phyloP scores from a whole-genome alignment of 2,888 invertebrate genomes.

The Epirrita christyi region DNA sequence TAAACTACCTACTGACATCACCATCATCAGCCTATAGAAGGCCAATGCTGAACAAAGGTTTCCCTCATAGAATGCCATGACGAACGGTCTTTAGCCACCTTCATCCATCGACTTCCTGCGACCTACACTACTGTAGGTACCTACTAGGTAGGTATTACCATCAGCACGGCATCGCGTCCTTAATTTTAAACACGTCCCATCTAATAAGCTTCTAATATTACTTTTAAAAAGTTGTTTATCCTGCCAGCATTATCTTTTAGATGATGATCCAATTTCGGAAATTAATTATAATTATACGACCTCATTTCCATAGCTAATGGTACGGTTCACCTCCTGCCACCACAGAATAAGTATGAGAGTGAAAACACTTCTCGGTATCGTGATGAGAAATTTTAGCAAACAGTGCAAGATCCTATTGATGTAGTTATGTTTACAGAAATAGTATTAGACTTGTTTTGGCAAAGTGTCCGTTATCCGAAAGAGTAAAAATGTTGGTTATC shows the following conservation, averaged over 20 bases:
- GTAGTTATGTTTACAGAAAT: too few species aligned
- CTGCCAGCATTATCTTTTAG: conserved; percentile 26
- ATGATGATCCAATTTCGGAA: conserved; percentile 50
- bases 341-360: conserved; percentile 36
- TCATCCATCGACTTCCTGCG: too few species aligned
- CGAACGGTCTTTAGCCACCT: too few species aligned
- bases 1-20: too few species aligned
- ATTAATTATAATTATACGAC: conserved; percentile 68
- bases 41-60: too few species aligned
- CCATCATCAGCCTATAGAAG: too few species aligned
- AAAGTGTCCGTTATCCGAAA: too few species aligned
- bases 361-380: conserved; percentile 10
- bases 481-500: too few species aligned
- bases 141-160: too few species aligned
- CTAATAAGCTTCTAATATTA: conserved; percentile 11
- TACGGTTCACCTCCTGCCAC: conserved; percentile 48
- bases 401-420: not conserved
- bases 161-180: not conserved
- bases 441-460: too few species aligned
- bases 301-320: conserved; percentile 67
- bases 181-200: conserved; percentile 8
- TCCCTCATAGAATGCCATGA: too few species aligned
- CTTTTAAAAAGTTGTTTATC: conserved; percentile 24
- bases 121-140: too few species aligned
- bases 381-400: conserved; percentile 2